Evolutionary conservation across 1,140 invertebrate species (phyloP).

Genomic region (Eueides isabella): DNA sequence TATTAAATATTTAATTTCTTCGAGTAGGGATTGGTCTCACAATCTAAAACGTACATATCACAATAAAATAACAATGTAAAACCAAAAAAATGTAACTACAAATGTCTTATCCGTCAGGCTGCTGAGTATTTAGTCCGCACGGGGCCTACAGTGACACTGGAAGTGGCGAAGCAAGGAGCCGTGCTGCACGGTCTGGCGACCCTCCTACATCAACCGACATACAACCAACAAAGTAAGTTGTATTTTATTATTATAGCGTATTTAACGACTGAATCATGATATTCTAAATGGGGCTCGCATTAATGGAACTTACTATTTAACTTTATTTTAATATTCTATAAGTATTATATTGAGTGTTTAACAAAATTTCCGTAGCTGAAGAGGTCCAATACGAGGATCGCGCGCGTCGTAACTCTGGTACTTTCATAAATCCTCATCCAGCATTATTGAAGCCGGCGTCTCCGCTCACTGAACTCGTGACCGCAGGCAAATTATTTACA

Average conservation of each 20-base stretch:
- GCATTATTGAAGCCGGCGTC: slow-evolving; percentile 64
- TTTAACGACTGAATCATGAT: neutral
- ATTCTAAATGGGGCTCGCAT: neutral
- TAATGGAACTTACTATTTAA: neutral
- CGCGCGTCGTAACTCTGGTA: slow-evolving; percentile 68
- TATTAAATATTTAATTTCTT: too few species aligned
- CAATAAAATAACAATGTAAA: too few species aligned
- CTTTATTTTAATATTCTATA: neutral
- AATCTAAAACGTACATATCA: too few species aligned
- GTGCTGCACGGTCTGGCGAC: slow-evolving; percentile 98
- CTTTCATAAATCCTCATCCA: slow-evolving; percentile 74
- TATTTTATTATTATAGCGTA: neutral
- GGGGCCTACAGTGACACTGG: slow-evolving; percentile 95
- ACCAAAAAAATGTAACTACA: too few species aligned
- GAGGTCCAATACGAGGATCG: slow-evolving; percentile 65
- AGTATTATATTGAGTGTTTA: neutral
- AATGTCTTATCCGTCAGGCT: slow-evolving; percentile 82
- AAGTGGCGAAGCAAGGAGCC: slow-evolving; percentile 98
- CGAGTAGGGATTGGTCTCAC: too few species aligned
- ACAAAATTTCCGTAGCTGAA: slow-evolving; percentile 44
- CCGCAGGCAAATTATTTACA: slow-evolving; percentile 60
- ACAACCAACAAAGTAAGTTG: slow-evolving; percentile 85
- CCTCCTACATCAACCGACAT: slow-evolving; percentile 94
- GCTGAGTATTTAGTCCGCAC: slow-evolving; percentile 97
- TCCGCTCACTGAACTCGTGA: slow-evolving; percentile 74